Base-by-base conservation (phyloP, 2,888 invertebrate species). In the Eumacrocentrus americanus region DNA sequence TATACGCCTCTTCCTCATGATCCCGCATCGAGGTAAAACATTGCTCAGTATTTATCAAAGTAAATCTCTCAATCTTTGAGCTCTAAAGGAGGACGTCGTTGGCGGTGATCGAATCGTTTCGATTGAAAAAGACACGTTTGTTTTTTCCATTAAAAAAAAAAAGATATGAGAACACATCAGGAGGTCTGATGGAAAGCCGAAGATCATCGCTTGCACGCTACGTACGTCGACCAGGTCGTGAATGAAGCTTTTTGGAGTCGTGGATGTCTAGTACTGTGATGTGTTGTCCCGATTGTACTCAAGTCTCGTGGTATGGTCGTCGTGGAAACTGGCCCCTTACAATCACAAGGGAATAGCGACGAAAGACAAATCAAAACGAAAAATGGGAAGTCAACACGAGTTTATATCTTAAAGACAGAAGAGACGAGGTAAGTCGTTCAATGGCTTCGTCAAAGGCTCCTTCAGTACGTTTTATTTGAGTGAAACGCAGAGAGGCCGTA, bases 241-340 rank as follows among this genome's bases (percentile, higher is more conserved):
- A 12, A 25, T n/a, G 14, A n/a, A n/a, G n/a, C 18, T 18, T 16
- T 42, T 42, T 42, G 18, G 42, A 18, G 42, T 20, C 18, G 42
- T 42, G 42, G 9, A 42, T 42, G 3, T 12, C 11, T 11, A 40
- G 11, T 20, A 46, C 46, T 22, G 12, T 46, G 2, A 46, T 46
- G 46, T 23, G 46, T 12, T 46, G 46, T 46, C n/a, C 6, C 23
- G 14, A 37, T 38, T 52, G 38, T 38, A 23, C 51, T 52, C 37
- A 52, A 37, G 51, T 52, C 16, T 52, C 23, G 38, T 46, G 22
- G 23, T 12, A 20, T 44, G 51, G 51, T 38, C 38, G 51, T 52
- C 51, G 51, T 52, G 51, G 51, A 52, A 52, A 52, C 50, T 35
- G 50, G 37, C 9, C 38, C n/a, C 38, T 12, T 20, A 6, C 22